Evolutionary conservation across 2,797 vertebrate species (phyloP), one percentile per base, ranked within the genome.

Genomic region (Acipenser oxyrinchus): DNA sequence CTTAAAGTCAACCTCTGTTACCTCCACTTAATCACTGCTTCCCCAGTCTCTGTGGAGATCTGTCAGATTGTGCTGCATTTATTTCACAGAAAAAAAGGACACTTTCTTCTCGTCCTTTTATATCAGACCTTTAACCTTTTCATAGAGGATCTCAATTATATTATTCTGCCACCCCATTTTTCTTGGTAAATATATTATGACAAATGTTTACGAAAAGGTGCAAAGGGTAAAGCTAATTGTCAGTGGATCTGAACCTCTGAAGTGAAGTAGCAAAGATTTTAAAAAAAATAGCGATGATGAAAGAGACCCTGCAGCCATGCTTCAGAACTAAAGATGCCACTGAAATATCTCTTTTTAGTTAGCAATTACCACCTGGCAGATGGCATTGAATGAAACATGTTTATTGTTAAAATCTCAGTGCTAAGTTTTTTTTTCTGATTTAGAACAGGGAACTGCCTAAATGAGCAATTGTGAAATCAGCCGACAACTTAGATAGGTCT

Each of bases 21-120:
- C 79, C 81, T 74, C 71, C 82, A 86, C 80, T 90, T 88, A 89
- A 90, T 92, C 90, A 89, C 71, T 72, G 79, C 77, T 72, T 66
- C 73, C 76, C 72, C 70, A 65, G 7, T 79, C 83, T 78, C 80
- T 2, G 49, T 37, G 37, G 70, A 70, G 80, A 76, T 67, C 62
- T 4, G 65, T 68, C 75, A 76, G 51, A 18, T 65, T 73, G 63
- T 59, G 66, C 69, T 65, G 69, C 62, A 64, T 50, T 48, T 69
- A 6, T 64, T 71, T 55, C 72, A 68, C 68, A 1, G 50, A 70
- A 65, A 70, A 70, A 73, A 74, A 75, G 77, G 74, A 71, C 75
- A 71, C 23, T 7, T 60, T 49, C 52, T 51, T 12, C 37, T 37
- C 37, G 37, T 37, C 37, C 18, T 62, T 62, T 62, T 62, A 18